Conservation (phyloP, 1,140 invertebrate species). For the Drosophila takahashii region DNA sequence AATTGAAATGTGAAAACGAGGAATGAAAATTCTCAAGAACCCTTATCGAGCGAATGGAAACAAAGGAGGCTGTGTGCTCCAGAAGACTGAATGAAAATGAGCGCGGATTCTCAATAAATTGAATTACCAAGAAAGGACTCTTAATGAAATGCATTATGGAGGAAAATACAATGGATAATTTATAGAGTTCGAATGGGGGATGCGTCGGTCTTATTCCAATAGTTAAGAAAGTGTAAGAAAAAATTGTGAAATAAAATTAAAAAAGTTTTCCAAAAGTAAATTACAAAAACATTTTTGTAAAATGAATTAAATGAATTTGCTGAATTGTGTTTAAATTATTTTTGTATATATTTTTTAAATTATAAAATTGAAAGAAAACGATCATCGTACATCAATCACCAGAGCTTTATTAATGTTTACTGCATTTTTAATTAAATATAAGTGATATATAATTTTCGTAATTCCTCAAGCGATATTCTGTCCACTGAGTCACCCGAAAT, state of each 20-base stretch:
- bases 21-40: slow-evolving; percentile 36
- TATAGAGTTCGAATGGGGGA: not conserved
- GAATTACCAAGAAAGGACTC: slow-evolving; percentile 18
- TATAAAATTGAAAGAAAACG: too few species aligned
- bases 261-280: too few species aligned
- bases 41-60: slow-evolving; percentile 22
- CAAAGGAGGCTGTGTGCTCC: slow-evolving; percentile 18
- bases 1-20: slow-evolving; percentile 58
- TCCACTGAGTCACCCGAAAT: not conserved
- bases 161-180: slow-evolving; percentile 7
- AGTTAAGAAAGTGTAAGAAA: not conserved
- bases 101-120: slow-evolving; percentile 25
- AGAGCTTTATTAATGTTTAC: too few species aligned
- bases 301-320: too few species aligned
- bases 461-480: not conserved
- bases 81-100: slow-evolving; percentile 19
- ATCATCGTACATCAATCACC: too few species aligned
- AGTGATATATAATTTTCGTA: not conserved
- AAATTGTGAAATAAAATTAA: too few species aligned
- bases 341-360: too few species aligned
- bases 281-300: too few species aligned
- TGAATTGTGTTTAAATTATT: too few species aligned
- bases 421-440: not conserved
- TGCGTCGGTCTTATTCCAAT: not conserved
- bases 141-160: slow-evolving; percentile 15